Base-by-base conservation (phyloP, 2,888 invertebrate species). In the Meliscaeva auricollis region DNA sequence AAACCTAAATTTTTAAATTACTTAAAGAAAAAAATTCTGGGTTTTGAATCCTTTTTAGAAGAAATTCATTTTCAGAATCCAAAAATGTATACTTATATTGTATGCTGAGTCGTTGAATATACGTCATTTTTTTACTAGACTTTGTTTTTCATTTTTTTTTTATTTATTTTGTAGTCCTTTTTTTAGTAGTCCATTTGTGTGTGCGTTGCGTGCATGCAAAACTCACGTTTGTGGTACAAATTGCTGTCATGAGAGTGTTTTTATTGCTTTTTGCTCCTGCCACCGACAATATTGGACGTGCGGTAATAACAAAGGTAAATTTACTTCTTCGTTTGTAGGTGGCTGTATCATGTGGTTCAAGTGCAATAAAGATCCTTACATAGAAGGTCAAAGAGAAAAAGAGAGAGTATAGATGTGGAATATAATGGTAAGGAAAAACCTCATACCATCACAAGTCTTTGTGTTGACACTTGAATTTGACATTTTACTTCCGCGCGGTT, bases 231-330 rank as follows among this genome's bases (percentile, higher is more conserved):
- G 44, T 30, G 32, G 15, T 58, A 70, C 20, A 73, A 83, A 83
- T 83, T 83, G 64, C 74, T 69, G 69, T 64, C 79, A 62, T 50
- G 74, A 74, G 78, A 73, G 50, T 69, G 41, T 64, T 83, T 62
- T n/a, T 20, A 68, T 48, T 62, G 35, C 44, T 41, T 54, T 46
- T 70, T 32, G 48, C n/a, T 35, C 46, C 60, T 73, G 52, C 44
- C 38, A 60, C 26, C 44, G 13, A 60, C 52, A 50, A 30, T 77
- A 74, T 69, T 62, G 48, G 56, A 78, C 64, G 69, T 74, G 75
- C 70, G 80, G 70, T 75, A 75, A 84, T 80, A 84, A 62, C 62
- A 3, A 11, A 8, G 38, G 9, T 38, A 44, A 70, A 78, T 78
- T 83, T 20, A 20, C 48, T 56, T 64, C 48, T 56, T 64, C 73